Evolutionary conservation across 2,888 invertebrate genomes (phyloP).

Genomic region (Merodon equestris): DNA sequence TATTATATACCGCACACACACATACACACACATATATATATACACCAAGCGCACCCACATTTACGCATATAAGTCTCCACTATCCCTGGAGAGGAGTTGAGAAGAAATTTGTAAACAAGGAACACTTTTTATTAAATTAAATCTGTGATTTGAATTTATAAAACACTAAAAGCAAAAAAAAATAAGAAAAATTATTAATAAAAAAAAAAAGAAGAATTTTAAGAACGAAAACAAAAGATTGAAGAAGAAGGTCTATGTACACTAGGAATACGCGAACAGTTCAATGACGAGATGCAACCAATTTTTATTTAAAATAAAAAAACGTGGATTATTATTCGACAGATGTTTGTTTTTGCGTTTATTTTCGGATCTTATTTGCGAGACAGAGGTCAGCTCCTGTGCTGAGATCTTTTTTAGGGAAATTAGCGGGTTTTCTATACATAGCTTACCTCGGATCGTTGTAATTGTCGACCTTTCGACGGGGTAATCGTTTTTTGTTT

Average conservation of each 20-base stretch:
- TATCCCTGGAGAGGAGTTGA: conserved; percentile 30
- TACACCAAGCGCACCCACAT: conserved; percentile 17
- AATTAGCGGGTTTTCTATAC: no score
- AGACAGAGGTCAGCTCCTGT: no score
- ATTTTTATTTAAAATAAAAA: conserved; percentile 66
- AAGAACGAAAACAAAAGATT: conserved; percentile 26
- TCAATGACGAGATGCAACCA: conserved; percentile 54
- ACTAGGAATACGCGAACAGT: conserved; percentile 55
- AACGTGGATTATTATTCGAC: conserved; percentile 19
- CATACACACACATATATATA: conserved; percentile 33
- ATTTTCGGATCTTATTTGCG: no score
- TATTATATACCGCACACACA: conserved; percentile 24
- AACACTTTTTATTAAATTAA: conserved; percentile 56
- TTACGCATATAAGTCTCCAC: conserved; percentile 36
- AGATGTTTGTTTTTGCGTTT: no score
- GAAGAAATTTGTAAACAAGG: conserved; percentile 46
- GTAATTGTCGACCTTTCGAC: no score
- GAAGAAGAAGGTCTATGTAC: conserved; percentile 35
- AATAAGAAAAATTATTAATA: conserved; percentile 37
- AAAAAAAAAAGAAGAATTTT: background rate
- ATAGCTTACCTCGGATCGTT: no score
- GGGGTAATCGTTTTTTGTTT: no score
- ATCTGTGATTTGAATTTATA: conserved; percentile 68
- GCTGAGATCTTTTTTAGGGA: no score
- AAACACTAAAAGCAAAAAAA: conserved; percentile 42